Evolutionary conservation across 2,888 invertebrate species (phyloP).

Genomic region (Chloroclystis v-ata): DNA sequence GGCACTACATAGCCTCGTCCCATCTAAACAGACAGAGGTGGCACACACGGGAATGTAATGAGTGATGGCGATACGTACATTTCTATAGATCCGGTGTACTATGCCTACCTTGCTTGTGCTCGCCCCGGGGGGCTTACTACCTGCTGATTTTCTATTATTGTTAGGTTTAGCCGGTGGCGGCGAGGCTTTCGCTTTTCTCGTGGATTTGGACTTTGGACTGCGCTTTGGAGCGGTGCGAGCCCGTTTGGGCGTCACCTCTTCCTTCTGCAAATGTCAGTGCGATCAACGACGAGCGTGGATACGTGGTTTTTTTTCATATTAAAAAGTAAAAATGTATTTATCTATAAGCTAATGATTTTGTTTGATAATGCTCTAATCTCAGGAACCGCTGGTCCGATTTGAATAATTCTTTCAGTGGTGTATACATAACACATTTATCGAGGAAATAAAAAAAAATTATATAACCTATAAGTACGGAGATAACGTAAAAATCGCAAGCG

Average conservation of each 20-base stretch:
- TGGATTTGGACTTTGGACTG: slow-evolving; percentile 59
- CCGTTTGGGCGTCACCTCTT: slow-evolving; percentile 58
- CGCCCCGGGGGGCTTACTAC: slow-evolving; percentile 68
- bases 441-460: too few species aligned
- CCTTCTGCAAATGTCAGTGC: slow-evolving; percentile 40
- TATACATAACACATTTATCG: too few species aligned
- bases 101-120: slow-evolving; percentile 77
- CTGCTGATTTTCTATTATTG: slow-evolving; percentile 60
- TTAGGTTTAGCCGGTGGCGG: slow-evolving; percentile 34
- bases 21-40: slow-evolving; percentile 25
- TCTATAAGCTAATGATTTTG: too few species aligned
- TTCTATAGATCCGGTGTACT: slow-evolving; percentile 79
- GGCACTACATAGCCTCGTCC: too few species aligned
- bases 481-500: too few species aligned
- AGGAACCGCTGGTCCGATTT: too few species aligned
- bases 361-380: too few species aligned
- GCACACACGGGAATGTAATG: slow-evolving; percentile 58
- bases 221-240: slow-evolving; percentile 60
- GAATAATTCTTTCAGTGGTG: too few species aligned
- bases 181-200: slow-evolving; percentile 44
- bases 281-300: not conserved
- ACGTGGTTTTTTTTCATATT: too few species aligned
- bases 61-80: slow-evolving; percentile 76
- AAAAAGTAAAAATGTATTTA: too few species aligned
- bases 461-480: too few species aligned